A percentile compares a stretch with the other conserved stretches of the same genome.
phyloP scores from a whole-genome alignment of 2,888 invertebrate species.

The Atethmia centrago region DNA sequence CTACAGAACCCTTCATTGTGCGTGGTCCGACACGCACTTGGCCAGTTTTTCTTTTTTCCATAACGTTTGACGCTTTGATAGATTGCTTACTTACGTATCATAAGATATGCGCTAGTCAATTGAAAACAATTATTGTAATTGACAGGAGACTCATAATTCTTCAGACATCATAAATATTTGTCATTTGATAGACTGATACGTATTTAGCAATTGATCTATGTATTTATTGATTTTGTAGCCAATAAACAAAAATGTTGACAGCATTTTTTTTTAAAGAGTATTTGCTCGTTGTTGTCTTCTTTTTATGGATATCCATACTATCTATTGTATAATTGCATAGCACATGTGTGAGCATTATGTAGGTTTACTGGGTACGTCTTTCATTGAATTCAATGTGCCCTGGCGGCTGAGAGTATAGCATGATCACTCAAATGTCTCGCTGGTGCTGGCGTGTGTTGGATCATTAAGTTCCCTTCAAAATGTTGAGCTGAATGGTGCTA shows the following conservation, averaged over 20 bases:
- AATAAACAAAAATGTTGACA: background rate
- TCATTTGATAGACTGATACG: slow-evolving; percentile 29
- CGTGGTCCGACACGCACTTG: too few relatives aligned
- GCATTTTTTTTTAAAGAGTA: background rate
- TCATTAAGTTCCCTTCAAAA: too few relatives aligned
- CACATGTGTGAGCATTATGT: too few relatives aligned
- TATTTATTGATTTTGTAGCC: slow-evolving; percentile 30
- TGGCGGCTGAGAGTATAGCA: too few relatives aligned
- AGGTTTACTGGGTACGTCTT: too few relatives aligned
- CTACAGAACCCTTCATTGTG: too few relatives aligned
- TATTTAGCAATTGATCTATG: slow-evolving; percentile 28
- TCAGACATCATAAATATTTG: slow-evolving; percentile 35
- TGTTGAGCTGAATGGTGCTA: too few relatives aligned
- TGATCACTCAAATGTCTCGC: too few relatives aligned
- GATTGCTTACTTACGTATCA: slow-evolving; percentile 23
- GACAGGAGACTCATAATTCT: slow-evolving; percentile 43
- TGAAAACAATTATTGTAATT: slow-evolving; percentile 33
- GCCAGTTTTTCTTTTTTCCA: slow-evolving; percentile 5
- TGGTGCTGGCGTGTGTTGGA: too few relatives aligned
- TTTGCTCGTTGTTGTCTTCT: background rate
- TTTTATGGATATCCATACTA: background rate
- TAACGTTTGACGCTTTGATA: slow-evolving; percentile 23
- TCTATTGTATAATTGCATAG: background rate
- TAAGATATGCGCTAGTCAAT: slow-evolving; percentile 23
- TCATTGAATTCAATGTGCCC: too few relatives aligned